Evolutionary conservation across 2,888 invertebrate species (phyloP), one percentile per base, ranked within the genome.

Genomic region (Camponotus fellah): DNA sequence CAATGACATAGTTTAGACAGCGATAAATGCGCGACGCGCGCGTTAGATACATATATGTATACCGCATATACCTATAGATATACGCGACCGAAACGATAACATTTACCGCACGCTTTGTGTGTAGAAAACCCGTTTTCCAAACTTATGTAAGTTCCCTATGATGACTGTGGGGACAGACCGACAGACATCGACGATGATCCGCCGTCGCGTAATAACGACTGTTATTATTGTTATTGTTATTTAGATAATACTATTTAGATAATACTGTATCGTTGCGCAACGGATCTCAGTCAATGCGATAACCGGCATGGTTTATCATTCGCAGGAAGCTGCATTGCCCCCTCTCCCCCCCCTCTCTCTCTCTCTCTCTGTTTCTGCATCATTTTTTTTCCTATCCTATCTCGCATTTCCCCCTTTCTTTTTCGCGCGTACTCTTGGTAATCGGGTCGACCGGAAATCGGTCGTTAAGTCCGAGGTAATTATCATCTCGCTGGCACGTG

Each of bases 211-310:
- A 60, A 49, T 83, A 79, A 74, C 81, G 40, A 64, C 53, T 75
- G 43, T 86, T 88, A 81, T 85, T 87, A 79, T 83, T 86, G 72
- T 84, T 87, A 84, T 90, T 87, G 76, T 89, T 87, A 85, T 86
- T 83, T 83, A 85, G 86, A 83, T 85, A 84, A 86, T 86, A 68
- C 40, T 62, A 85, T 86, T 83, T 83, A 85, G 86, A 83, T 85
- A 84, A 86, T 86, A 68, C 40, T 62, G 49, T 34, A 32, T 72
- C 14, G 80, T 88, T 90, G 88, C 86, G 84, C 88, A 87, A 88
- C 84, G 34, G 81, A 46, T 65, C 60, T 84, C 71, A 83, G 88
- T 85, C 81, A 56, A 58, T 60, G 64, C 81, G 88, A 88, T 89
- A 89, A 89, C 75, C 83, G 66, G 68, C 62, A 58, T 76, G 82